Base-by-base conservation (phyloP, 1,140 invertebrate species). In the Drosophila repletoides region DNA sequence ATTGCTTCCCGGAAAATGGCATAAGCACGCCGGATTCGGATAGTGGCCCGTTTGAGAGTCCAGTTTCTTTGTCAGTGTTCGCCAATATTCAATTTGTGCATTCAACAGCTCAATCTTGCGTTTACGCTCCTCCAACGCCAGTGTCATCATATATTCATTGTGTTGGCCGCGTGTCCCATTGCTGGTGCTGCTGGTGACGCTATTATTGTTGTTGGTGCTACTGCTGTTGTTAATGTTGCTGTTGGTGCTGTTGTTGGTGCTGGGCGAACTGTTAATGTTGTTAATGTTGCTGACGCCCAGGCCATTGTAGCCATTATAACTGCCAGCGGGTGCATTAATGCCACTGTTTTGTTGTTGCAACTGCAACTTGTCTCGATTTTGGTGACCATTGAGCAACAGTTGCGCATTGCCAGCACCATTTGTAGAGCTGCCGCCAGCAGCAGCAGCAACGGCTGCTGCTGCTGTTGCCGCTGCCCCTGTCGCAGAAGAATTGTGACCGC, bases 81-180 rank as follows among this genome's bases (percentile, higher is more conserved):
- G 75, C 88, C 88, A 90, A 17, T 90, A 90, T 19, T 89, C 83
- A 15, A 89, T 90, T 53, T 90, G 88, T 12, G 80, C 88, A 53
- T 90, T 88, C 0, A 90, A 21, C 51, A 90, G 40, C n/a, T 89
- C 88, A 12, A 90, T 90, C 31, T 89, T 90, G 0, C 66, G 65
- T 17, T 79, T 77, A 1, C 88, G 68, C 58, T 90, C 88, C 76
- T 90, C 88, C 29, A 90, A 64, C 6, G 76, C 74, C 56, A 90
- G 41, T 10, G 73, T 55, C 52, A 90, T 76, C 24, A 90, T 68
- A 7, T 76, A 72, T 36, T 90, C 88, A 31, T 86, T 86, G 31
- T 88, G 77, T 33, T 83, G 72, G 3, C 61, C 60, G 0, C 61
- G 70, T 2, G 59, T 5, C 3, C 26, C 21, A 28, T 22, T 40